Base-by-base conservation (phyloP, 2,797 vertebrate species). In the Anguilla megastoma region DNA sequence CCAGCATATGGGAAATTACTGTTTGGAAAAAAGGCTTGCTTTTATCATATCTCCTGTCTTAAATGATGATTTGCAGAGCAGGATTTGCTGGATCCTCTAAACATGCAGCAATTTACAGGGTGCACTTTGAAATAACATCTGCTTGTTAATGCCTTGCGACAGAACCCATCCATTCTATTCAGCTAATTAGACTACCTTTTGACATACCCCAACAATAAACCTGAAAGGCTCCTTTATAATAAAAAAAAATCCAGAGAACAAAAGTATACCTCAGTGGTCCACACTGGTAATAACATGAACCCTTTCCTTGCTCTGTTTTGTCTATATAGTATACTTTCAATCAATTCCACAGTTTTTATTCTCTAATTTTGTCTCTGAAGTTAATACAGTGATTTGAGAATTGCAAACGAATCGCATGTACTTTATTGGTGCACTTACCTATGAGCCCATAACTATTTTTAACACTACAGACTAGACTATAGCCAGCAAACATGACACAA, bases 161-260 rank as follows among this genome's bases (percentile, higher is more conserved):
- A 79, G 18, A 41, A 79, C 14, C 74, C 33, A 24, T 41, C n/a
- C 18, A 33, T 79, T 41, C 36, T 45, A 41, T 79, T 79, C 79
- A 82, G 21, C 21, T 82, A 82, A 79, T 79, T 79, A 45, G 33
- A 41, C 45, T 82, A 82, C 79, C 79, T 82, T 82, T 82, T 50
- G 79, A 48, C 41, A 82, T 82, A 21, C 45, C 21, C 45, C 9
- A 50, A 82, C 74, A 79, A 79, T 21, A 7, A 50, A 82, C 10
- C 41, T 48, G 79, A 50, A 82, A 82, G 45, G 79, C 18, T 82
- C 41, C 79, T 82, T 82, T 48, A 24, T 9, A 24, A 48, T 45
- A 18, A 50, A 50, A 69, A 48, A 82, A 50, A 50, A n/a, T n/a
- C 21, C 79, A 50, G 41, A 50, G 41, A 50, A 50, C 7, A 8